Conservation (phyloP, 2,888 invertebrate genomes). For the Himalopsyche kuldschensis region DNA sequence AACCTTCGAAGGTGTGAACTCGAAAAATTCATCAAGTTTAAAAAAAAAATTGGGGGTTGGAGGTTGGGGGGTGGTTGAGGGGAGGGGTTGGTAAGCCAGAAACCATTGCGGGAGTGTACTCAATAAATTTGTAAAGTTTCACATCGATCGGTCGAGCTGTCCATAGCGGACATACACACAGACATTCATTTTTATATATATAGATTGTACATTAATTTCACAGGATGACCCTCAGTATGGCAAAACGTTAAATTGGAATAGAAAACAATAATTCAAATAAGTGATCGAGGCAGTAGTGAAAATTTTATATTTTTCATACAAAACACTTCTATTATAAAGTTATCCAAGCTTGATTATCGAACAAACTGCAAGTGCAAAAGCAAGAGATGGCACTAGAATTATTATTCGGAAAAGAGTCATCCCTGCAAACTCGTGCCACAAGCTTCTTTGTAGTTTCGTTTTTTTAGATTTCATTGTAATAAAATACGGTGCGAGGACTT, state of each 20-base stretch:
- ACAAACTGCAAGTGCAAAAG: background rate
- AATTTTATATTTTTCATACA: constrained; percentile 27
- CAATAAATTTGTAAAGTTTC: too few species aligned
- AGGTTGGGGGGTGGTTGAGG: too few species aligned
- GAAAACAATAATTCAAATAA: constrained; percentile 27
- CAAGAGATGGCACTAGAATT: background rate
- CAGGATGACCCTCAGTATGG: background rate
- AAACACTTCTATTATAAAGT: constrained; percentile 39
- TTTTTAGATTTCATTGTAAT: constrained; percentile 38
- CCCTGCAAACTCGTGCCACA: constrained; percentile 34
- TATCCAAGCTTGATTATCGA: constrained; percentile 33
- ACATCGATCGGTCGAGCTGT: too few species aligned
- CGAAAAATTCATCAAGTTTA: too few species aligned
- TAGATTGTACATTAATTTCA: too few species aligned
- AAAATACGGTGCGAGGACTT: background rate
- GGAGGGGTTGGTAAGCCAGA: too few species aligned
- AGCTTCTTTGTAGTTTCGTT: constrained; percentile 40
- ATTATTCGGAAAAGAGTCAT: constrained; percentile 17
- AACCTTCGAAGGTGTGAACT: too few species aligned
- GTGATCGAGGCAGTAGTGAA: constrained; percentile 29
- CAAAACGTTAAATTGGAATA: background rate
- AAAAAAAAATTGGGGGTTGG: too few species aligned
- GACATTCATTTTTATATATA: too few species aligned
- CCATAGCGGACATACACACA: too few species aligned
- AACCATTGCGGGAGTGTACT: too few species aligned